Percentiles rank a stretch among this genome's conserved stretches.
Evolutionary conservation across 2,797 vertebrate species (phyloP).

Genomic region (Sphenopsis melanotis): DNA sequence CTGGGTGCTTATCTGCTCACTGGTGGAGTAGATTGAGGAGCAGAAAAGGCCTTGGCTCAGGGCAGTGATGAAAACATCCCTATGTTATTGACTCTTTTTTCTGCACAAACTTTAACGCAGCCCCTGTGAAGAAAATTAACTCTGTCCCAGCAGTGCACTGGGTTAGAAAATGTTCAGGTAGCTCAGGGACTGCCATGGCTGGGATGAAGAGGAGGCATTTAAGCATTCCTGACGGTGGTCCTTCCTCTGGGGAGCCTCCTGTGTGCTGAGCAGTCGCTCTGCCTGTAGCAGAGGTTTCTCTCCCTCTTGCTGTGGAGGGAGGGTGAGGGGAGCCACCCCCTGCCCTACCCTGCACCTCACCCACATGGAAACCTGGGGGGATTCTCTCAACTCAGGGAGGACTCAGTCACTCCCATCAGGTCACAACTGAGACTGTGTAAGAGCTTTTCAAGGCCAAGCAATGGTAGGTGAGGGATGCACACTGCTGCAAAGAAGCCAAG

Average conservation of each 20-base stretch:
- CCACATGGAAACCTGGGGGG: background rate
- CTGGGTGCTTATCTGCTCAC: background rate
- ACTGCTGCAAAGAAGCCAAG: background rate
- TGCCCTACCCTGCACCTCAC: background rate
- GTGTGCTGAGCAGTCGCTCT: fast-evolving
- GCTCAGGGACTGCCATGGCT: background rate
- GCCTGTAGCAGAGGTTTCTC: background rate
- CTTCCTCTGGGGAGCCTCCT: background rate
- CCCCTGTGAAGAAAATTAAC: background rate
- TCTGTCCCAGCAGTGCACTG: background rate
- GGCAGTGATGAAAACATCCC: background rate
- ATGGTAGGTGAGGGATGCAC: background rate
- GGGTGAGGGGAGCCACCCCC: background rate
- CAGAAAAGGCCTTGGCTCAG: background rate
- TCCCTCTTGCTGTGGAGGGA: background rate
- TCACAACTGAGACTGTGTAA: fast-evolving
- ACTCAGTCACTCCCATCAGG: background rate
- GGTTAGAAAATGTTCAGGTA: background rate
- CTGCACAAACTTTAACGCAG: background rate
- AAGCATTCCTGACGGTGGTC: fast-evolving
- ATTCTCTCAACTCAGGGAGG: background rate
- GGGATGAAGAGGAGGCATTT: background rate
- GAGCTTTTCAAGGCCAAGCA: background rate
- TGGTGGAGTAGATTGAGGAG: background rate
- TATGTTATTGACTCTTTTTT: background rate